phyloP scores from a whole-genome alignment of 1,140 invertebrate species.

The Danaus plexippus region DNA sequence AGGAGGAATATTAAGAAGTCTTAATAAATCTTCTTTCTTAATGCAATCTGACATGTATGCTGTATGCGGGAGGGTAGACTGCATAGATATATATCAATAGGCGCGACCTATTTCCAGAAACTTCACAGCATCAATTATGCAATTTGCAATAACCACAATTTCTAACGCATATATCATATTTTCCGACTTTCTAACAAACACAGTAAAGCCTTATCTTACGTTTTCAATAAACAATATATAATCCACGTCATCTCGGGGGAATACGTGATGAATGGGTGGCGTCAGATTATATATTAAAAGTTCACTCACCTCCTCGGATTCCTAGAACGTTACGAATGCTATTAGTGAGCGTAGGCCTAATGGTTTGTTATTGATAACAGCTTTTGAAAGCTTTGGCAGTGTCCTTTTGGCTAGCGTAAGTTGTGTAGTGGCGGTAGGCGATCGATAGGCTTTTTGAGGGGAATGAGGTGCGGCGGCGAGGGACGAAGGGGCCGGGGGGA shows the following conservation, averaged over 20 bases:
- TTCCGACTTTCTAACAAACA: slow-evolving; percentile 5
- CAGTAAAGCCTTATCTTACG: slow-evolving; percentile 15
- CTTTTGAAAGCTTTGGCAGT: slow-evolving; percentile 43
- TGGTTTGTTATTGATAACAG: slow-evolving; percentile 20
- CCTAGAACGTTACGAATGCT: slow-evolving; percentile 9
- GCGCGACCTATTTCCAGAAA: no score
- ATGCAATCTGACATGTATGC: no score
- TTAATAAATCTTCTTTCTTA: no score
- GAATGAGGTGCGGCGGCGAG: slow-evolving; percentile 21
- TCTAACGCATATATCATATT: no score
- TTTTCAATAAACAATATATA: slow-evolving; percentile 14
- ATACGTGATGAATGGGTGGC: slow-evolving; percentile 24
- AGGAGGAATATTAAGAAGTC: no score
- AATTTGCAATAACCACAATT: no score
- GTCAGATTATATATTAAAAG: slow-evolving; percentile 16
- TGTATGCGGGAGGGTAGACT: no score
- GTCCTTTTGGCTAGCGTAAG: slow-evolving; percentile 50
- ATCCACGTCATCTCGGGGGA: slow-evolving; percentile 39
- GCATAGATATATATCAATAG: no score
- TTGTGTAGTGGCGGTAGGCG: slow-evolving; percentile 45
- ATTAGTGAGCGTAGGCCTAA: slow-evolving; percentile 28
- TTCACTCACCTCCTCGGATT: slow-evolving; percentile 33
- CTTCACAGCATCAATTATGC: no score
- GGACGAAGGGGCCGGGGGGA: slow-evolving; percentile 14
- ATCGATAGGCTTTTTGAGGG: slow-evolving; percentile 54